phyloP scores from a whole-genome alignment of 2,113 vertebrate species.

The Procavia capensis region DNA sequence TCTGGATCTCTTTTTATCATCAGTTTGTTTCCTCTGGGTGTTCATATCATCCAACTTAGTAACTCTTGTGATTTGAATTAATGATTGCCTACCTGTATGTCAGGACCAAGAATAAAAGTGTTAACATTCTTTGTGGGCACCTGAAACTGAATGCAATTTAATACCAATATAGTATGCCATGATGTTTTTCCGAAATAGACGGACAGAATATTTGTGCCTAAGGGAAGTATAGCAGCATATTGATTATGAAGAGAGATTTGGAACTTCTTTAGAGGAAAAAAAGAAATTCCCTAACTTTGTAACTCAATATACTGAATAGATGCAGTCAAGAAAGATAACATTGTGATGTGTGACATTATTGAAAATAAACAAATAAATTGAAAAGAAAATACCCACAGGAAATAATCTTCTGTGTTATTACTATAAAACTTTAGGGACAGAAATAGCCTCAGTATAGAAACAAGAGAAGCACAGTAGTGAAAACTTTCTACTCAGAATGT shows the following conservation, averaged over 20 bases:
- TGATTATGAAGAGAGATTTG: slow-evolving; percentile 63
- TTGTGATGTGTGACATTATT: slow-evolving; percentile 56
- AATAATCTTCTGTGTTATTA: slow-evolving; percentile 66
- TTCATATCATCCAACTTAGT: slow-evolving; percentile 75
- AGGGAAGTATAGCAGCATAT: not conserved
- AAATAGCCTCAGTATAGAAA: slow-evolving; percentile 67
- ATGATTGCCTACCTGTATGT: slow-evolving; percentile 60
- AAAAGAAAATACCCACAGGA: slow-evolving; percentile 49
- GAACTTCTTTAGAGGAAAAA: slow-evolving; percentile 54
- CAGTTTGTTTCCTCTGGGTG: slow-evolving; percentile 69
- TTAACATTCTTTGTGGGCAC: slow-evolving; percentile 76
- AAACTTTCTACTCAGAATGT: not conserved
- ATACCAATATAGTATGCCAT: slow-evolving; percentile 19
- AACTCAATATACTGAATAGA: slow-evolving; percentile 53
- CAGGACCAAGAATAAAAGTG: slow-evolving; percentile 68
- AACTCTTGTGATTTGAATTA: slow-evolving; percentile 81
- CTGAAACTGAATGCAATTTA: slow-evolving; percentile 74
- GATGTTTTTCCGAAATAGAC: slow-evolving; percentile 60
- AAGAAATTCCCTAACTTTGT: slow-evolving; percentile 47
- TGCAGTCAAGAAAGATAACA: slow-evolving; percentile 63
- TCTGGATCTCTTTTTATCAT: slow-evolving; percentile 64
- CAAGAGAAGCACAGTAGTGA: not conserved
- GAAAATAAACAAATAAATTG: slow-evolving; percentile 53
- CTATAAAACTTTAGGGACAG: slow-evolving; percentile 61
- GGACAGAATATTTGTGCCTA: slow-evolving; percentile 63